Base-by-base conservation (phyloP, 2,113 vertebrate genomes). In the Conger conger region DNA sequence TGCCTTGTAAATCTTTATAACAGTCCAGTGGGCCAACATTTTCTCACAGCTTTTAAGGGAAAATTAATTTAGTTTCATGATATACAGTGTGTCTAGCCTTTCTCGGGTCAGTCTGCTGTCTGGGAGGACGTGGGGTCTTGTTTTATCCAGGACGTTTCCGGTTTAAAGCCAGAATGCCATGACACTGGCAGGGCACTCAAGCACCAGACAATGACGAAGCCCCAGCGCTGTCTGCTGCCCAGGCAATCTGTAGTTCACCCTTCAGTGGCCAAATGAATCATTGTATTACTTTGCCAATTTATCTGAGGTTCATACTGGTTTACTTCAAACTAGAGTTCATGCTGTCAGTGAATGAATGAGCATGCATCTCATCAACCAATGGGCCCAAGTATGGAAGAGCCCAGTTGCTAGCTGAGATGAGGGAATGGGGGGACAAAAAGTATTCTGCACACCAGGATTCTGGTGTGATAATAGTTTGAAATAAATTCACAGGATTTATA, bases 41-140 rank as follows among this genome's bases (percentile, higher is more conserved):
- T 82, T 82, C 81, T 68, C 57, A 37, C 33, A 23, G 36, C 57
- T 82, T 82, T 82, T 63, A 82, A 82, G 37, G 11, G 35, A 63
- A 82, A 68, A 63, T 63, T 68, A 68, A 82, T 82, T 68, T 82
- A 30, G 81, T 18, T 33, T 35, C 30, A n/a, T 82, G 81, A 68
- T 40, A 38, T 82, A 82, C 57, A 78, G 37, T 20, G 20, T 37
- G 35, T 23, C 57, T 82, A 20, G 30, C 81, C 37, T n/a, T 82
- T 57, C 81, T 82, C 23, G 2, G 35, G n/a, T 82, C 57, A 7
- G 23, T 57, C 35, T 82, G 81, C 54, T 68, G 17, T 37, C 81
- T 37, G 57, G 5, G 35, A 68, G 35, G 20, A 63, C 17, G 11
- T 20, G 35, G 73, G 36, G 33, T 17, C 5, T 23, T 63, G 30